phyloP scores from a whole-genome alignment of 2,113 vertebrate genomes.

The Chamaetylas fuelleborni region DNA sequence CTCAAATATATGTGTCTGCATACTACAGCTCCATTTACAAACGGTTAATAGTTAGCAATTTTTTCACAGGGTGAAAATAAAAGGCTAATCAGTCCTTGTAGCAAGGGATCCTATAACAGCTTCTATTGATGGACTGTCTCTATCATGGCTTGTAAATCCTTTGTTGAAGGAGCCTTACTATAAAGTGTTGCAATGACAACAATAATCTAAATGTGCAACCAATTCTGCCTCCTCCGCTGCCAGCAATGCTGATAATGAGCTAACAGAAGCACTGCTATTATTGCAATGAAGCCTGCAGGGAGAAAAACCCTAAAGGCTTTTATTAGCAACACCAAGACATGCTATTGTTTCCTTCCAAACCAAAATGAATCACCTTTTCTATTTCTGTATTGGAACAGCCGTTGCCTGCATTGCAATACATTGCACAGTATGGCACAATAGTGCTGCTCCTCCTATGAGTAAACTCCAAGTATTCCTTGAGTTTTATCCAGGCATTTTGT shows the following conservation, averaged over 20 bases:
- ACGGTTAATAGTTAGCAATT: background rate
- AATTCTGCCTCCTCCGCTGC: background rate
- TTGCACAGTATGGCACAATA: background rate
- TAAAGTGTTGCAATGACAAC: constrained; percentile 22
- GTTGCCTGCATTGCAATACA: background rate
- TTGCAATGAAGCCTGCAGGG: constrained; percentile 20
- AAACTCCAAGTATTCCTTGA: background rate
- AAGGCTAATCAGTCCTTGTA: background rate
- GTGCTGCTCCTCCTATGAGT: background rate
- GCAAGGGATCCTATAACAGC: background rate
- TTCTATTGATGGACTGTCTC: background rate
- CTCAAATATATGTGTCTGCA: background rate
- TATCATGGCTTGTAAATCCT: background rate
- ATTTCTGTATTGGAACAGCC: background rate
- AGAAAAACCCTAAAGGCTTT: constrained; percentile 37
- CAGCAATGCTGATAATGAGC: constrained; percentile 57
- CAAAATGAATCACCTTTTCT: constrained; percentile 62
- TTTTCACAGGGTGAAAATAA: constrained; percentile 10
- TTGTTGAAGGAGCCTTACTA: constrained; percentile 16
- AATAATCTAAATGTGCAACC: constrained; percentile 42
- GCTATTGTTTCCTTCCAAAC: constrained; percentile 35
- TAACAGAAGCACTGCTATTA: constrained; percentile 41
- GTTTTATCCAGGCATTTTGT: background rate
- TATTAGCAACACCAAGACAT: constrained; percentile 18
- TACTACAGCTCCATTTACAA: background rate